Evolutionary conservation across 2,113 vertebrate genomes (phyloP).

Genomic region (Prietella phreatophila): DNA sequence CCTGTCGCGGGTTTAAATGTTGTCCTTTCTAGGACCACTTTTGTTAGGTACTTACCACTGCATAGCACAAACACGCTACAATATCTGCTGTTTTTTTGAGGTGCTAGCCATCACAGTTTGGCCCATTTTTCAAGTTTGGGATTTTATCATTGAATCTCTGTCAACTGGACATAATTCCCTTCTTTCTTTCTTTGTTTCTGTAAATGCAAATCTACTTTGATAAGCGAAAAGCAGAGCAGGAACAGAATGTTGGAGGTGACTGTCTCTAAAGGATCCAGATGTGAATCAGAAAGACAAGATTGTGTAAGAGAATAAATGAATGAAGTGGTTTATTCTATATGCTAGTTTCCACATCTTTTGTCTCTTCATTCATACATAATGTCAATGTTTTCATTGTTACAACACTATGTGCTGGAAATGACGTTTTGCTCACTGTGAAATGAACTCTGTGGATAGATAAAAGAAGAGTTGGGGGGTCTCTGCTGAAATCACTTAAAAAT

Average conservation of each 20-base stretch:
- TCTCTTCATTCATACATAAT: background rate
- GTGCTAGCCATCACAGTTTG: no score
- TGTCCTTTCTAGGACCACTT: no score
- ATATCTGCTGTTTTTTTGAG: no score
- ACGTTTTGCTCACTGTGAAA: constrained; percentile 23
- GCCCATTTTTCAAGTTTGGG: background rate
- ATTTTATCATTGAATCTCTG: background rate
- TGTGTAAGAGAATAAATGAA: background rate
- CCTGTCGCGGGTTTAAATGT: no score
- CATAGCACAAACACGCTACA: no score
- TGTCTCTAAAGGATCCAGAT: background rate
- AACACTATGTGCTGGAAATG: background rate
- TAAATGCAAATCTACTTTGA: background rate
- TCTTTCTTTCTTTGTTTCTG: background rate
- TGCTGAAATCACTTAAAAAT: constrained; percentile 47
- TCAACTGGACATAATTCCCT: background rate
- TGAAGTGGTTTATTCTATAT: background rate
- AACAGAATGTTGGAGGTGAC: background rate
- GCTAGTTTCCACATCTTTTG: background rate
- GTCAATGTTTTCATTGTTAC: background rate
- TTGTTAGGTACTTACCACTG: no score
- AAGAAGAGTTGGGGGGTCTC: background rate
- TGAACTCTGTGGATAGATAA: constrained; percentile 9
- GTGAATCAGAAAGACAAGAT: background rate
- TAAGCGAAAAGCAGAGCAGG: background rate